Evolutionary conservation across 2,797 vertebrate species (phyloP).

Genomic region (Heteromormyrus szaboi): DNA sequence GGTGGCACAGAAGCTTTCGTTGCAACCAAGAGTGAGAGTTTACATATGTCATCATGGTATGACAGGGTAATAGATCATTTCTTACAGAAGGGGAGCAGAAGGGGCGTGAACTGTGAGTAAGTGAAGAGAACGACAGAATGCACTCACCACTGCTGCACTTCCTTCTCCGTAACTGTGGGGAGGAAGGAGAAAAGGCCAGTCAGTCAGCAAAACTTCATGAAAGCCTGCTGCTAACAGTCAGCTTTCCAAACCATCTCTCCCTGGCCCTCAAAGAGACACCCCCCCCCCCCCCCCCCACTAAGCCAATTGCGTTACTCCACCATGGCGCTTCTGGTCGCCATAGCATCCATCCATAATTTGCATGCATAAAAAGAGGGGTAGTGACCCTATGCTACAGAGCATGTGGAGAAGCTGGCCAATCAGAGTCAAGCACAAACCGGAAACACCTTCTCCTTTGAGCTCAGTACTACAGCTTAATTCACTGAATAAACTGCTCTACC

Average conservation of each 20-base stretch:
- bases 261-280: background rate
- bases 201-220: background rate
- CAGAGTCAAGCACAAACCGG: background rate
- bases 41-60: background rate
- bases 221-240: background rate
- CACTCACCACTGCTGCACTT: slow-evolving; percentile 79
- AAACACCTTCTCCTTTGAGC: background rate
- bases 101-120: background rate
- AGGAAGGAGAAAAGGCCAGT: background rate
- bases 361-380: background rate
- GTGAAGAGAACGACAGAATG: background rate
- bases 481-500: background rate
- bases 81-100: background rate
- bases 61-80: background rate
- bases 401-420: background rate
- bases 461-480: background rate
- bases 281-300: background rate
- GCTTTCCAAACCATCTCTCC: background rate
- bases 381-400: background rate
- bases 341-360: background rate
- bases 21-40: background rate
- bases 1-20: background rate
- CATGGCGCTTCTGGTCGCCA: background rate
- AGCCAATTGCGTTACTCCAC: background rate
- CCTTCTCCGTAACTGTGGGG: slow-evolving; percentile 72